Percentiles rank a stretch among this genome's conserved stretches.
phyloP scores from a whole-genome alignment of 2,113 vertebrate genomes.

The Ammodytes marinus region DNA sequence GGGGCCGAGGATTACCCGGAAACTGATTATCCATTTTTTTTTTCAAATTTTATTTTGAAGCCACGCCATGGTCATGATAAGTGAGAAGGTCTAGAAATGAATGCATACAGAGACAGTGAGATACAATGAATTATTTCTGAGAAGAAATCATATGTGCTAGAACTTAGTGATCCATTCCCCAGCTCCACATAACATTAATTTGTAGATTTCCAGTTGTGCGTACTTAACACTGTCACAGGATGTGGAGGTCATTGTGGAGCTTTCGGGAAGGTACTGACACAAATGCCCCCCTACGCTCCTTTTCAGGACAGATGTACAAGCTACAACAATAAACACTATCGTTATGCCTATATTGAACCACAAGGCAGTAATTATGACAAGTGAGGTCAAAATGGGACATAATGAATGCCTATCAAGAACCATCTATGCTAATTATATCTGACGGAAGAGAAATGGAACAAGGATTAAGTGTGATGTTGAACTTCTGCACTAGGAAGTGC shows the following conservation, averaged over 20 bases:
- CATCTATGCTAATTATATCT: slow-evolving; percentile 55
- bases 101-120: not conserved
- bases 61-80: slow-evolving; percentile 5
- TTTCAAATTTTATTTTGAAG: not conserved
- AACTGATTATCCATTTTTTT: no score
- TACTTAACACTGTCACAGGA: slow-evolving; percentile 68
- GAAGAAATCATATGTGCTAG: slow-evolving; percentile 67
- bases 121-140: slow-evolving; percentile 22
- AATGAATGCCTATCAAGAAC: slow-evolving; percentile 77
- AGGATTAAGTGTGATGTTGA: slow-evolving; percentile 50
- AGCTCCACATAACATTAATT: slow-evolving; percentile 33
- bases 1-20: not conserved
- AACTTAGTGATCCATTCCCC: slow-evolving; percentile 27
- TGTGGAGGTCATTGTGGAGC: slow-evolving; percentile 53
- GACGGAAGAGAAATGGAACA: slow-evolving; percentile 40
- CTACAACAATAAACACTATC: slow-evolving; percentile 77
- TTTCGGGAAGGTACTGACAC: slow-evolving; percentile 54
- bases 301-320: slow-evolving; percentile 68
- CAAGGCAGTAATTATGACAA: slow-evolving; percentile 76
- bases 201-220: slow-evolving; percentile 29
- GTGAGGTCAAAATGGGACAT: slow-evolving; percentile 63
- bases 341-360: slow-evolving; percentile 67
- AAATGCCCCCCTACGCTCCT: slow-evolving; percentile 41
- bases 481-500: slow-evolving; percentile 6
- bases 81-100: not conserved